Conservation (phyloP, 1,140 invertebrate genomes). For the Pseudomyrmex cubaensis region DNA sequence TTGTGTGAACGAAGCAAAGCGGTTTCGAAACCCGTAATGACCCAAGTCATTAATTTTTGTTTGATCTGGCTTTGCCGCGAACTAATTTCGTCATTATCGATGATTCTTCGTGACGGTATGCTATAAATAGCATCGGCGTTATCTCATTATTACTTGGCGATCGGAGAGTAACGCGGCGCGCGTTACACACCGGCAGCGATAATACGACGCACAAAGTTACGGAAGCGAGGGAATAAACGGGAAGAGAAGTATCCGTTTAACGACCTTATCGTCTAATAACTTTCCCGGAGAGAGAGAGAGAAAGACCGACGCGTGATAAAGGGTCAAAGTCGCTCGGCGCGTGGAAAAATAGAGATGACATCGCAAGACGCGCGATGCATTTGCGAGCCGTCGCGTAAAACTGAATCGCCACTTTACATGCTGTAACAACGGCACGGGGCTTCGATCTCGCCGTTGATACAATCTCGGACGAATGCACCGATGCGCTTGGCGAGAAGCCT, state of each 20-base stretch:
- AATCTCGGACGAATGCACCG: conserved; percentile 33
- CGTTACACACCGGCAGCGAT: not conserved
- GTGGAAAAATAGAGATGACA: conserved; percentile 13
- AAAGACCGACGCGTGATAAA: not conserved
- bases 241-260: conserved; percentile 33
- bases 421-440: conserved; percentile 6
- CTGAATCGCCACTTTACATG: not conserved
- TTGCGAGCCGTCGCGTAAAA: not conserved
- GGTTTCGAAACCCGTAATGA: too few relatives aligned
- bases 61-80: too few relatives aligned
- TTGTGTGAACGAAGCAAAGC: too few relatives aligned
- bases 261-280: conserved; percentile 50
- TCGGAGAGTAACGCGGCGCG: too few relatives aligned
- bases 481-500: conserved; percentile 70
- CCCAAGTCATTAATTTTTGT: too few relatives aligned
- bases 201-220: not conserved
- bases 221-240: conserved; percentile 5
- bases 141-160: not conserved
- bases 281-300: not conserved
- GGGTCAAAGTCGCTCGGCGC: conserved; percentile 41
- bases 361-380: not conserved
- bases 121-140: not conserved
- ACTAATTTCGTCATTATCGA: not conserved
- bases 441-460: conserved; percentile 28
- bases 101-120: not conserved